phyloP scores from a whole-genome alignment of 2,888 invertebrate species.

The Hirtodrosophila cameraria region DNA sequence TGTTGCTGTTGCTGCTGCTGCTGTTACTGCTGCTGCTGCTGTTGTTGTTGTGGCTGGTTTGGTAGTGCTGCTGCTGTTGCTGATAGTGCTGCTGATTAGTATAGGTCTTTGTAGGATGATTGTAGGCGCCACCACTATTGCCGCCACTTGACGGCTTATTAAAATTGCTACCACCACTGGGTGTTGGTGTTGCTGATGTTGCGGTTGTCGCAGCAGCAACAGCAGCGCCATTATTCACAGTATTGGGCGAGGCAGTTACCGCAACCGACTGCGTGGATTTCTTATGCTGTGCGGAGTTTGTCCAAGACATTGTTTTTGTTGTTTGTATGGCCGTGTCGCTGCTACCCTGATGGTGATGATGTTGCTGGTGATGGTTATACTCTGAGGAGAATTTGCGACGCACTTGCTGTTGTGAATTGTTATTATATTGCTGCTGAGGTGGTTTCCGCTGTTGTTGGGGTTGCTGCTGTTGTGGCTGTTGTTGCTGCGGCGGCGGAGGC shows the following conservation, averaged over 20 bases:
- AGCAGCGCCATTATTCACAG: slow-evolving; percentile 59
- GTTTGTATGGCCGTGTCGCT: slow-evolving; percentile 70
- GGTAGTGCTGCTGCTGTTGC: slow-evolving; percentile 75
- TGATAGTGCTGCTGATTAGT: slow-evolving; percentile 81
- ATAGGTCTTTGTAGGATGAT: slow-evolving; percentile 75
- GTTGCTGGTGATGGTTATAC: slow-evolving; percentile 62
- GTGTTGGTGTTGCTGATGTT: slow-evolving; percentile 13
- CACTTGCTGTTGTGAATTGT: slow-evolving; percentile 62
- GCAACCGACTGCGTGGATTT: slow-evolving; percentile 83
- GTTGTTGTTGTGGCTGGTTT: slow-evolving; percentile 45
- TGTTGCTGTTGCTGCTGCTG: slow-evolving; percentile 53
- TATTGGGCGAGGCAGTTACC: slow-evolving; percentile 83
- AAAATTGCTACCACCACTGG: slow-evolving; percentile 11
- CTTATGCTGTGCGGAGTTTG: slow-evolving; percentile 84
- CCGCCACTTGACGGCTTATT: slow-evolving; percentile 29
- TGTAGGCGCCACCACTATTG: slow-evolving; percentile 42
- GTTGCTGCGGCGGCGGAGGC: slow-evolving; percentile 48
- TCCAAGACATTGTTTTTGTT: slow-evolving; percentile 84
- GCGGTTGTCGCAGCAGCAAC: slow-evolving; percentile 14
- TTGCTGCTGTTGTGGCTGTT: slow-evolving; percentile 46
- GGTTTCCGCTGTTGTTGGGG: slow-evolving; percentile 57
- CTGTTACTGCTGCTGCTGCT: slow-evolving; percentile 18
- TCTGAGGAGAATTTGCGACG: slow-evolving; percentile 76
- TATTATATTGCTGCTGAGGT: slow-evolving; percentile 64
- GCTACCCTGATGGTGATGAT: slow-evolving; percentile 59